phyloP scores from a whole-genome alignment of 2,113 vertebrate genomes.

The Felis catus region F.catus_Fca126_mat1.0 CM031411.1:63148001-63148500 shows the following conservation, averaged over 20 bases:
- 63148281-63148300: conserved; percentile 1
- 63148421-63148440: neutral
- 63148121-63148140: neutral
- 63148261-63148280: neutral
- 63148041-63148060: neutral
- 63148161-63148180: neutral
- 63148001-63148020: neutral
- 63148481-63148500: neutral
- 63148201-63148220: neutral
- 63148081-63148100: neutral
- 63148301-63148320: neutral
- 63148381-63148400: too few species aligned
- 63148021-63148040: neutral
- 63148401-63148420: neutral
- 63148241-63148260: neutral
- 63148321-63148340: neutral
- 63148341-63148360: neutral
- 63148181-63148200: neutral
- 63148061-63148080: neutral
- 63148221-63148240: neutral
- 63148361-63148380: too few species aligned
- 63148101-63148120: neutral
- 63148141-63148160: neutral
- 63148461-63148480: neutral
- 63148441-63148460: neutral